Evolutionary conservation across 2,888 invertebrate species (phyloP).

Genomic region (Actias luna): DNA sequence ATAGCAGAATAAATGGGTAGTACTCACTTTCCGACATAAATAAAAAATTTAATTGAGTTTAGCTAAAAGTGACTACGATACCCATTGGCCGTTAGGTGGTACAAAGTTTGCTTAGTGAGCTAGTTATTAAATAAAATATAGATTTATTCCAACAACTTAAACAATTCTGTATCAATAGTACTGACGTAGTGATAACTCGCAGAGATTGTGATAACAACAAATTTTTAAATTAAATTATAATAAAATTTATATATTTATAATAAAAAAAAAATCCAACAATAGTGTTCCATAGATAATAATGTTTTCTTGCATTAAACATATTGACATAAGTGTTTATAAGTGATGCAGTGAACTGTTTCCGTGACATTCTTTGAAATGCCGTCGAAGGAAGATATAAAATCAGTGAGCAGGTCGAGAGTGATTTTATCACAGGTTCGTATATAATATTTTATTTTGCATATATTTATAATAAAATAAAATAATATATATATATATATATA

Average conservation of each 20-base stretch:
- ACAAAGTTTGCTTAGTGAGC: too few species aligned
- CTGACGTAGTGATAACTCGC: neutral
- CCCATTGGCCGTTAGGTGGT: too few species aligned
- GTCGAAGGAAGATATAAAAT: conserved; percentile 15
- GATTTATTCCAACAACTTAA: too few species aligned
- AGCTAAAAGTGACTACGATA: too few species aligned
- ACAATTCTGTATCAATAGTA: too few species aligned
- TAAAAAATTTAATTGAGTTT: too few species aligned
- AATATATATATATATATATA: too few species aligned
- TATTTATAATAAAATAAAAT: too few species aligned
- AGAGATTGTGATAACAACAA: neutral
- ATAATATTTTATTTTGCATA: neutral
- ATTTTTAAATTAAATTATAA: neutral
- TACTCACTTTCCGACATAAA: too few species aligned
- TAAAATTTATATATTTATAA: neutral
- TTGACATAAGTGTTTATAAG: neutral
- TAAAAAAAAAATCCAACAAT: neutral
- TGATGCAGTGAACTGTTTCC: conserved; percentile 1
- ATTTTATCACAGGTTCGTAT: conserved; percentile 22
- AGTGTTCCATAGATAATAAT: neutral
- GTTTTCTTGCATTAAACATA: neutral
- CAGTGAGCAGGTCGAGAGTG: conserved; percentile 17
- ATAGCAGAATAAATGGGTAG: too few species aligned
- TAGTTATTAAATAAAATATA: too few species aligned
- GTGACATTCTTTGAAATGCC: conserved; percentile 9